Base-by-base conservation (phyloP, 1,140 invertebrate species). In the Brachionus plicatilis region DNA sequence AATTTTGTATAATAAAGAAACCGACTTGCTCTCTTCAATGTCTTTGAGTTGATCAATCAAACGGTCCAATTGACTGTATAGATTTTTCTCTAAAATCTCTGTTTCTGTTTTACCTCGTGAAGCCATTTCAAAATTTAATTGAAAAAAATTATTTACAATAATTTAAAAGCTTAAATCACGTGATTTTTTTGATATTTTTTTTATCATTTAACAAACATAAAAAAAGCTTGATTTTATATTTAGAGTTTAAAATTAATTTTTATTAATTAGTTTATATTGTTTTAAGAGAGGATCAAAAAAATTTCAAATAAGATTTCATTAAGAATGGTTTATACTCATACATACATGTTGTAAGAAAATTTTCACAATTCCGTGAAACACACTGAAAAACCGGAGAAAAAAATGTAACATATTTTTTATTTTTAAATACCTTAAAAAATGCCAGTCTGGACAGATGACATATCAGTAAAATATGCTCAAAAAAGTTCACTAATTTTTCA, bases 51-150 rank as follows among this genome's bases (percentile, higher is more conserved):
- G 93, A 86, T 93, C 91, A 12, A 94, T 90, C 56, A 94, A 88
- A 84, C 94, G 88, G 85, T 94, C 93, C 17, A 94, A 86, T 87
- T 94, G 94, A 87, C 92, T 92, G 88, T 94, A 92, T 17, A 94
- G 86, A 90, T 94, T 94, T 86, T 92, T 89, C 85, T 91, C 91
- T 17, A 94, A 87, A 87, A 92, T 92, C 82, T 92, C 90, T 17
- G 92, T 93, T 88, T 93, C 93, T 79, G 87, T 87, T 82, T 87
- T 82, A 1, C 89, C 89, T 72, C 89, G 84, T 17, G 89, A 90
- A 65, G 88, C 87, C 87, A 89, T 89, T 80, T 79, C 41, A 43
- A 43, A 43, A 70, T 75, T 43, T n/a, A 43, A 11, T 20, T 43
- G n/a, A 43, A 20, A 8, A 37, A 33, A 41, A 37, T 24, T 17